Evolutionary conservation across 2,888 invertebrate species (phyloP), one percentile per base, ranked within the genome.

Genomic region (Cryptus viduatorius): DNA sequence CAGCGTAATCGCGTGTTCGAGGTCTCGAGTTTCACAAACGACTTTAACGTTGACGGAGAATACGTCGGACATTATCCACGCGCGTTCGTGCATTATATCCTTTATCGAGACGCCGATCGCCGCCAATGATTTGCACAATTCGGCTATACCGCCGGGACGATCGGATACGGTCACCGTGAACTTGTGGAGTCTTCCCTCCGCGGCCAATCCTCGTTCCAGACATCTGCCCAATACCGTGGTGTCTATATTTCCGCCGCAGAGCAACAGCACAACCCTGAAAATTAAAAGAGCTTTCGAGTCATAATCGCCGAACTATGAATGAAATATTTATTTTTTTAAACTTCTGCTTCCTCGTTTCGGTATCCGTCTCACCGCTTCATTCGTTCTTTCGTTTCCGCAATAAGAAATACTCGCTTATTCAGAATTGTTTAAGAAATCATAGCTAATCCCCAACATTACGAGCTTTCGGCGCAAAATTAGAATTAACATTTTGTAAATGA

Each of bases 81-180:
- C 98, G 77, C 99, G 95, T 92, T 99, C 99, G 93, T 99, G 99
- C 94, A 98, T 97, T 82, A 99, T 98, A 92, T 99, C 99, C 94
- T 99, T 99, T 86, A 99, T 98, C 53, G 97, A 97, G 14, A 98
- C 98, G 0, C 98, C 98, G 44, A 97, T 95, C 1, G 95, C 95
- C 0, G 96, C 95, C 75, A 98, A 95, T 56, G 97, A 94, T 90
- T 96, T 95, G 91, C 98, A 97, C 4, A 98, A 94, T 90, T 98
- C 98, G 0, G 97, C 96, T 85, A 98, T 97, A 19, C 97, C 98
- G 4, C 98, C 98, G 0, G 98, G 98, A 85, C 98, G 95, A 94
- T 98, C 98, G 91, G 96, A 97, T 2, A 98, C 96, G 0, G 96
- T 97, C 61, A 97, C 97, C 83, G 95, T 95, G 93, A 98, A 98